Percentiles rank a stretch among this genome's conserved stretches.
phyloP scores from a whole-genome alignment of 2,113 vertebrate genomes.

The Pedetes capensis region DNA sequence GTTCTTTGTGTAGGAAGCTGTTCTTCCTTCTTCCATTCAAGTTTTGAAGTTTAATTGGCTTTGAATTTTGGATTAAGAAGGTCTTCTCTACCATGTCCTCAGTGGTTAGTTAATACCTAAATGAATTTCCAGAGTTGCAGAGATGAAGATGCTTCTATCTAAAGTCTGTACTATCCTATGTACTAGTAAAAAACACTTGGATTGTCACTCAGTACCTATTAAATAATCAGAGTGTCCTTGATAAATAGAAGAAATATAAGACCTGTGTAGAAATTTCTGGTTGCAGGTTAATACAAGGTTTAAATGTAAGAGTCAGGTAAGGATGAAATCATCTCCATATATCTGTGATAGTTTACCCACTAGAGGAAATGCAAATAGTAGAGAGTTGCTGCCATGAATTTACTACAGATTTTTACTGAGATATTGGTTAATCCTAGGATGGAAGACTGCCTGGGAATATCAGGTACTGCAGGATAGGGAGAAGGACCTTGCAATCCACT shows the following conservation, averaged over 20 bases:
- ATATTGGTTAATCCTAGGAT: too few relatives aligned
- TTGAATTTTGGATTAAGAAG: not conserved
- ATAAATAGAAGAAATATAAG: not conserved
- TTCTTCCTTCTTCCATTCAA: not conserved
- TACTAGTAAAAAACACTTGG: not conserved
- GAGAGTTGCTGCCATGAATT: not conserved
- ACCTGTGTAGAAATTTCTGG: not conserved
- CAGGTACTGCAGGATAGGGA: too few relatives aligned
- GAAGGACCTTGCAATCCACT: too few relatives aligned
- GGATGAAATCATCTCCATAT: not conserved
- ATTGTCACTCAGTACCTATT: not conserved
- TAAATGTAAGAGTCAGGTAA: not conserved
- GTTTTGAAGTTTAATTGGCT: not conserved
- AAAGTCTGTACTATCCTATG: not conserved
- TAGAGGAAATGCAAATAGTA: not conserved
- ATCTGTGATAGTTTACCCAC: not conserved
- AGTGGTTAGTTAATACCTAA: not conserved
- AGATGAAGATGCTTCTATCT: fast-evolving
- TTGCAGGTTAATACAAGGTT: not conserved
- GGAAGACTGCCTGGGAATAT: too few relatives aligned
- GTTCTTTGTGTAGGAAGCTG: not conserved
- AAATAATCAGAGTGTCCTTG: not conserved
- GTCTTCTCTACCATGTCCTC: not conserved
- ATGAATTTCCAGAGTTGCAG: not conserved
- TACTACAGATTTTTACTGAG: not conserved